A percentile compares a stretch with the other conserved stretches of the same genome.
These are phyloP conservation scores for Eufriesea mexicana DNA, from an alignment of 1,140 invertebrate genomes.

Conservation along the genomic window DNA sequence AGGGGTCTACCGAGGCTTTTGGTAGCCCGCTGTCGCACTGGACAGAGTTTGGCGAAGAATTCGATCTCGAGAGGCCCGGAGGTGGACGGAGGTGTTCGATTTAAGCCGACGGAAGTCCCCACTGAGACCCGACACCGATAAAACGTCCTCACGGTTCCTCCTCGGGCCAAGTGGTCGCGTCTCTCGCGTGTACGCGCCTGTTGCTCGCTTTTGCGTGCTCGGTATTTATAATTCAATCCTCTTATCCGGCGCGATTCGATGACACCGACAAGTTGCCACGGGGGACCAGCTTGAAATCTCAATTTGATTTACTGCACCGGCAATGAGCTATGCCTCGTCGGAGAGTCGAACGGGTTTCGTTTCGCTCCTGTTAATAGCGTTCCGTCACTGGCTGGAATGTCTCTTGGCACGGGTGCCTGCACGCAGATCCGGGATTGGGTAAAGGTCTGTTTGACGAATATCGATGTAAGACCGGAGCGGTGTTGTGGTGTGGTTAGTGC, in stretches of 20 bases:
- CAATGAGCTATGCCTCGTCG: neutral
- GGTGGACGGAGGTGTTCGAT: constrained; percentile 13
- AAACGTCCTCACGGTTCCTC: neutral
- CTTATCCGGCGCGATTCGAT: constrained; percentile 47
- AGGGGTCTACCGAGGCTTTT: constrained; percentile 7
- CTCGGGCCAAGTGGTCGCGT: neutral
- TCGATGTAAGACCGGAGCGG: neutral
- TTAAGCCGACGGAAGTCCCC: constrained; percentile 34
- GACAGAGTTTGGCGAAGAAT: constrained; percentile 43
- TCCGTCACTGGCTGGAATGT: neutral
- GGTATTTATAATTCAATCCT: constrained; percentile 52
- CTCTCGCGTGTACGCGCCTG: neutral
- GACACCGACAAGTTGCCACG: constrained; percentile 45
- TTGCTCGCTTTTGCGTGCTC: constrained; percentile 6
- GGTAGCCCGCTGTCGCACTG: constrained; percentile 33
- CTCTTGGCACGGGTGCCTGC: neutral
- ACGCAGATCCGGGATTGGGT: neutral
- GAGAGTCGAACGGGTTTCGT: neutral
- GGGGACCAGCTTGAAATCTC: constrained; percentile 29
- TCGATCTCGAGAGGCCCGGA: constrained; percentile 26
- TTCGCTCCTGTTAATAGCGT: neutral
- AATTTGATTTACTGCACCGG: constrained; percentile 42
- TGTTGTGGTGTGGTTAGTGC: no score
- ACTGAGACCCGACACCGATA: constrained; percentile 29
- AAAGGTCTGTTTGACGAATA: neutral